phyloP scores from a whole-genome alignment of 2,113 vertebrate species.

The Ochotona curzoniae region DNA sequence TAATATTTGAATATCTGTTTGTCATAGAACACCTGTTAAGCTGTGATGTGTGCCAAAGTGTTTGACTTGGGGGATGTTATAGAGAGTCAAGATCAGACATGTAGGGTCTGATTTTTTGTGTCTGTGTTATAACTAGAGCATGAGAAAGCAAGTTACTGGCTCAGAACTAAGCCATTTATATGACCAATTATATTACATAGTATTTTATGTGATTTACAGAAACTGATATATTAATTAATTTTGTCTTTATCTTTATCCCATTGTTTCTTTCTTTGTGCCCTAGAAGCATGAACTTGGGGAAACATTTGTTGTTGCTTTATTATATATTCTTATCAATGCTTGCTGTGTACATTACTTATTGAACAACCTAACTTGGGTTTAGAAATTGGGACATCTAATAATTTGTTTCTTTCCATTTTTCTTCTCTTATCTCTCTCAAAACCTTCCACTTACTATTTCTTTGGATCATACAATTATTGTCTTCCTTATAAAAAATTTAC shows the following conservation, averaged over 20 bases:
- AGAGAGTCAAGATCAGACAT: background rate
- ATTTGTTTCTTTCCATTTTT: background rate
- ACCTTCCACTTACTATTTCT: background rate
- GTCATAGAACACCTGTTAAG: background rate
- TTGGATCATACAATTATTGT: background rate
- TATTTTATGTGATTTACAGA: background rate
- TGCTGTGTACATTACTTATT: background rate
- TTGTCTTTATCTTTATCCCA: background rate
- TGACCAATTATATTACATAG: background rate
- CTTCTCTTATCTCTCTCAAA: background rate
- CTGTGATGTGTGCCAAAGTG: constrained; percentile 7
- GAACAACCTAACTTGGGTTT: background rate
- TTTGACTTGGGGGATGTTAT: background rate
- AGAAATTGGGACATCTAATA: background rate
- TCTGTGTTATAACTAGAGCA: background rate
- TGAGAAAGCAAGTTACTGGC: background rate
- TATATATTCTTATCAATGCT: background rate
- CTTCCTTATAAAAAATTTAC: constrained; percentile 17
- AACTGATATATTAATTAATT: constrained; percentile 24
- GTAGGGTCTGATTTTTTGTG: background rate
- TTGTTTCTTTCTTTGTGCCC: background rate
- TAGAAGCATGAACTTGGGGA: background rate
- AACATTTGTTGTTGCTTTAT: constrained; percentile 47
- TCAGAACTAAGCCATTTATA: background rate
- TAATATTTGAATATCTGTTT: constrained; percentile 24